Evolutionary conservation across 2,888 invertebrate species (phyloP), one percentile per base, ranked within the genome.

Genomic region (Parelbella ahira): DNA sequence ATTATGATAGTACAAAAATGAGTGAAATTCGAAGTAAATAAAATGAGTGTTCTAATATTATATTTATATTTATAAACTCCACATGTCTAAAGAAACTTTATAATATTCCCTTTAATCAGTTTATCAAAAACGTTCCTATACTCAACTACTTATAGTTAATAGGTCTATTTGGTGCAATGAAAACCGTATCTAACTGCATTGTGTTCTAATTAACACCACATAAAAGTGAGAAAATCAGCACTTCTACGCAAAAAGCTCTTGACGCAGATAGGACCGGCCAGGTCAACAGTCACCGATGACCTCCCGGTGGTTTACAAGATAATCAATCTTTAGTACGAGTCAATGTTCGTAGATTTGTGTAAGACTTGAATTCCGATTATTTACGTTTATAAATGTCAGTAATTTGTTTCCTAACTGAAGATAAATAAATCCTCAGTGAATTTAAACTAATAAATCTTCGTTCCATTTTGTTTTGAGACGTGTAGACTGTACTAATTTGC

Each of bases 141-240:
- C n/a, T n/a, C n/a, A n/a, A n/a, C n/a, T n/a, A n/a, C n/a, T n/a
- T n/a, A n/a, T n/a, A n/a, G n/a, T n/a, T n/a, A n/a, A n/a, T n/a
- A n/a, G n/a, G 34, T 7, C 8, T 34, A 28, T 10, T 18, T 30
- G 42, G 25, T 20, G 10, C 11, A 10, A 23, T 25, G 7, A 7
- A 19, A 24, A 32, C 20, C 11, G 10, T 7, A 41, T 30, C 18
- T 44, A 3, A 19, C 25, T 30, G 15, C 42, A 21, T 36, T 36
- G 30, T 36, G 24, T 36, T 43, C 7, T 15, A 36, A 37, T 37
- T 43, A 36, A 19, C 29, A 25, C 37, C 13, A 30, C 29, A 18
- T 27, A 21, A 10, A 27, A 34, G 38, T 44, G 39, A 44, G 44
- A 33, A 33, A 28, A 44, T 33, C 37, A 38, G 37, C 28, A 39